A percentile compares a stretch with the other conserved stretches of the same genome.
These are phyloP conservation scores for Epistrophella euchroma DNA, from an alignment of 2,888 invertebrate genomes.

Conservation along the genomic window DNA sequence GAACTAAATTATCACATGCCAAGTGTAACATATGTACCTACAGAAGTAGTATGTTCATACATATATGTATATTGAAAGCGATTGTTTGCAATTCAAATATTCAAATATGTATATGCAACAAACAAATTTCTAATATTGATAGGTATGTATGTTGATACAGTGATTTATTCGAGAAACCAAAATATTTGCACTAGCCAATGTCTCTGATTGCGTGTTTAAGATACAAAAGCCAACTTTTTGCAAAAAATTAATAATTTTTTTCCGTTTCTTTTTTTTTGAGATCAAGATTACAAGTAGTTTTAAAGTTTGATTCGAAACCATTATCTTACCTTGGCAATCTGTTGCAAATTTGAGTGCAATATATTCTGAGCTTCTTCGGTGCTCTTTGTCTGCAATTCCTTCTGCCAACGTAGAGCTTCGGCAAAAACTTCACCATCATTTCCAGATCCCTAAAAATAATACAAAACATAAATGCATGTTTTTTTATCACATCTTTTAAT, in stretches of 20 bases:
- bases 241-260: background rate
- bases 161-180: background rate
- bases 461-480: background rate
- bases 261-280: no score
- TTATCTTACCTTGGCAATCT: conserved; percentile 90
- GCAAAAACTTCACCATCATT: conserved; percentile 87
- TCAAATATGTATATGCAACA: background rate
- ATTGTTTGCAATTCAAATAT: background rate
- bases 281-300: background rate
- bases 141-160: background rate
- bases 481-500: no score
- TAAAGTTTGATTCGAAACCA: background rate
- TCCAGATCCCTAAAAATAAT: conserved; percentile 81
- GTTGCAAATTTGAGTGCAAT: conserved; percentile 90
- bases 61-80: background rate
- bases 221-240: background rate
- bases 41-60: no score
- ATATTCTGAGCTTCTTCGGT: conserved; percentile 90
- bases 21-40: no score
- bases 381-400: conserved; percentile 89
- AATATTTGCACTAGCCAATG: background rate
- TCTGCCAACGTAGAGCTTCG: conserved; percentile 89
- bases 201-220: background rate
- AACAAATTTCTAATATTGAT: background rate
- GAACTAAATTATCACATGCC: background rate